A percentile compares a stretch with the other conserved stretches of the same genome.
Conservation (phyloP, 2,888 invertebrate species). For the Rhopalosiphum nymphaeae region DNA sequence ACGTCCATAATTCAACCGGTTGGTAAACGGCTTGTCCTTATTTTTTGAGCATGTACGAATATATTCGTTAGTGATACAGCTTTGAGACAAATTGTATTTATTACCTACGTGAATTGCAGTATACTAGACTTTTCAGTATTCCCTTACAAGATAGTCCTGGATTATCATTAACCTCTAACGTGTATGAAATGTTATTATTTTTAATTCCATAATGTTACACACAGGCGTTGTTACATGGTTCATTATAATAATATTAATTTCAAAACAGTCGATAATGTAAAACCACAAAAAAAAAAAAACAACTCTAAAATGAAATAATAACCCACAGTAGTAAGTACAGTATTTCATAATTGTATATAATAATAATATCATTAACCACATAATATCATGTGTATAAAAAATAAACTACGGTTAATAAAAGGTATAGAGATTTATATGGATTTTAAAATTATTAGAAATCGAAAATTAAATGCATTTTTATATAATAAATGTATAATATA, state of each 20-base stretch:
- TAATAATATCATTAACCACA: background rate
- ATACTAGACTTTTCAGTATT: background rate
- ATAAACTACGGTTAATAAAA: background rate
- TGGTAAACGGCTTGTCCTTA: background rate
- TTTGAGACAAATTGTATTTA: background rate
- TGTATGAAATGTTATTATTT: background rate
- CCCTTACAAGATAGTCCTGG: background rate
- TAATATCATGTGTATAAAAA: background rate
- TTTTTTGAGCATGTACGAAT: background rate
- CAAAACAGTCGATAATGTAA: background rate
- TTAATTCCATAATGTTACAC: background rate
- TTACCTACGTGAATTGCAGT: background rate
- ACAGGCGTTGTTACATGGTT: background rate
- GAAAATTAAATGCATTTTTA: background rate
- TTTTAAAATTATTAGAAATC: background rate
- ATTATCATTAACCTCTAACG: background rate
- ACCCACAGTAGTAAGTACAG: background rate
- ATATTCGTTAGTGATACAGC: background rate
- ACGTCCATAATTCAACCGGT: background rate
- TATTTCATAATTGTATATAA: background rate
- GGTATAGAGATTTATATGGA: background rate
- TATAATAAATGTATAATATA: background rate
- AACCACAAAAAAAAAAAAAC: background rate
- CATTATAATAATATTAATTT: background rate
- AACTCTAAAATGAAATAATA: background rate